Evolutionary conservation across 2,797 vertebrate genomes (phyloP), one percentile per base, ranked within the genome.

Genomic region (Alauda arvensis): DNA sequence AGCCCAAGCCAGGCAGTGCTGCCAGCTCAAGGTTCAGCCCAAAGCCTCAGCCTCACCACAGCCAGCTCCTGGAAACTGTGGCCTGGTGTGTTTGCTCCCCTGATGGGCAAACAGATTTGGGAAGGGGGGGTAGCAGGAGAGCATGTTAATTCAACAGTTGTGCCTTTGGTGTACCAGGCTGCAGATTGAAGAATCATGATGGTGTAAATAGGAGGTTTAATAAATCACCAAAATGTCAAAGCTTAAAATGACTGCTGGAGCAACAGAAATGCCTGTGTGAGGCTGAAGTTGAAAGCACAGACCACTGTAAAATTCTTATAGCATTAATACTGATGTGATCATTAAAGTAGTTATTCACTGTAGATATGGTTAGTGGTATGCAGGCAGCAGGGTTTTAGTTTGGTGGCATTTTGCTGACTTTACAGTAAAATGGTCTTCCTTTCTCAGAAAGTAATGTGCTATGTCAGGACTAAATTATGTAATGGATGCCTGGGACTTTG

Each of bases 381-480:
- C 83, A 92, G 86, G 94, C 88, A 88, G 71, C 71, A 93, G 88
- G n/a, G 84, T 94, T 92, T 96, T 77, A 94, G 92, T 95, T 97
- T 75, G 84, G 66, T 93, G 46, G 78, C 69, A 89, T 96, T 97
- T 94, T 97, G 97, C 97, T 98, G 97, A 97, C 96, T 97, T 95
- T 95, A 96, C 93, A 95, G 83, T 95, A 96, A 96, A 95, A 95
- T 90, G 83, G 90, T 92, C 93, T 97, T 96, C 88, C 93, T 96
- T 95, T 93, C 95, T 95, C 91, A 96, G 92, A 96, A 96, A 96
- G 96, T 95, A 97, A 98, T 96, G 94, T 96, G 96, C 96, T 97
- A 95, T 69, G 94, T 97, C 96, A 97, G 96, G 95, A 96, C 91
- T 95, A 97, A 97, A 97, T 96, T 93, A 92, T 62, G 93, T 96